phyloP scores from a whole-genome alignment of 35 echinoderm and acorn worm species.

The Ptychodera flava region DNA sequence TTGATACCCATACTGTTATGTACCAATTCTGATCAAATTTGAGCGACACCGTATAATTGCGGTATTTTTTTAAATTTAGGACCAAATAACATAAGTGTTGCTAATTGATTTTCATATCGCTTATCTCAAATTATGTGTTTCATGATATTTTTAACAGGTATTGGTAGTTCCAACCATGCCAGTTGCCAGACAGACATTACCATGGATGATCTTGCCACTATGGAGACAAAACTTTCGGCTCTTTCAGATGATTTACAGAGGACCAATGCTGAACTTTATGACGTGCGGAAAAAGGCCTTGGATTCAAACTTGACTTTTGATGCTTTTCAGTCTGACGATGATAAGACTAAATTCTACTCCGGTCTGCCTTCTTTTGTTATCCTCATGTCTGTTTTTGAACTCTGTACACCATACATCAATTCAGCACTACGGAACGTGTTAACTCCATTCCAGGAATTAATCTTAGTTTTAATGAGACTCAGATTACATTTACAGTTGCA shows the following conservation, averaged over 20 bases:
- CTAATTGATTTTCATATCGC: too few relatives aligned
- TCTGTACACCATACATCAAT: not conserved
- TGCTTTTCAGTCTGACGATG: slow-evolving; percentile 11
- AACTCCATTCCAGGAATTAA: slow-evolving; percentile 7
- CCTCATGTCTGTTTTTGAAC: slow-evolving; percentile 13
- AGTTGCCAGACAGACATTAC: slow-evolving; percentile 3
- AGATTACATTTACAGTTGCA: not conserved
- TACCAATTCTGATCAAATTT: too few relatives aligned
- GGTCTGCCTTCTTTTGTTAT: not conserved
- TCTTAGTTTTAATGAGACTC: slow-evolving; percentile 2
- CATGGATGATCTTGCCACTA: not conserved
- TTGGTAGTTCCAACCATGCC: too few relatives aligned
- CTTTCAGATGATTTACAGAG: not conserved
- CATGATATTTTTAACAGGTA: too few relatives aligned
- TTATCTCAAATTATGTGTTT: too few relatives aligned
- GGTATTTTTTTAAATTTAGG: too few relatives aligned
- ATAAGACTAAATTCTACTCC: slow-evolving; percentile 7
- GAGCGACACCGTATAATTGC: too few relatives aligned
- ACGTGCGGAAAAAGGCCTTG: not conserved
- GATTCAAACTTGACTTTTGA: not conserved
- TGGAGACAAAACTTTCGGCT: too few relatives aligned
- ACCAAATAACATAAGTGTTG: too few relatives aligned
- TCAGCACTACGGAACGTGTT: not conserved
- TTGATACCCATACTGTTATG: too few relatives aligned
- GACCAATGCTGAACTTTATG: not conserved